These are phyloP conservation scores for Actias luna DNA, from an alignment of 2,888 invertebrate genomes.

Conservation along the genomic window DNA sequence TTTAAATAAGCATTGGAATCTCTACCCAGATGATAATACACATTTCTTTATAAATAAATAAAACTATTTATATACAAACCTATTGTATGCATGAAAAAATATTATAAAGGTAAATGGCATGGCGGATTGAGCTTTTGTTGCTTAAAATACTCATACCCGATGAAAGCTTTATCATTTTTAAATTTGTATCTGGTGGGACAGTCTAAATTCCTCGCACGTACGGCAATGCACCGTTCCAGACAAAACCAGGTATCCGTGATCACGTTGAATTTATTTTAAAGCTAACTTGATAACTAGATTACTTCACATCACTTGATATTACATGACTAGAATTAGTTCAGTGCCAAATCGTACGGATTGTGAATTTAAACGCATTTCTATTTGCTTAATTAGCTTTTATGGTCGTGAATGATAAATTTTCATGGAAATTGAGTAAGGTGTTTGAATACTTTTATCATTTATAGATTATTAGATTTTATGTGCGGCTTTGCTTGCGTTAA, in stretches of 20 bases:
- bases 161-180: constrained; percentile 18
- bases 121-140: not conserved
- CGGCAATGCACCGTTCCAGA: constrained; percentile 3
- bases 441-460: no score
- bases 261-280: constrained; percentile 10
- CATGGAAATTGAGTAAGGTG: not conserved
- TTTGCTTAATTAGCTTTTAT: not conserved
- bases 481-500: no score
- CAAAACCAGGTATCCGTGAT: constrained; percentile 8
- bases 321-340: constrained; percentile 9
- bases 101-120: not conserved
- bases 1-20: no score
- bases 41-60: no score
- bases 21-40: no score
- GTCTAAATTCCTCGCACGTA: constrained; percentile 6
- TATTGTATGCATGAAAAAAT: no score
- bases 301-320: constrained; percentile 1
- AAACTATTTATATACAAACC: no score
- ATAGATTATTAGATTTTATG: no score
- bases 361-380: not conserved
- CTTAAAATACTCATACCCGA: constrained; percentile 23
- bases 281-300: constrained; percentile 12
- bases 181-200: not conserved
- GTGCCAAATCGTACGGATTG: not conserved
- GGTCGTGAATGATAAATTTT: not conserved